These are phyloP conservation scores for Danio choprae DNA, from an alignment of 2,797 vertebrate species.

Conservation along the genomic window DNA sequence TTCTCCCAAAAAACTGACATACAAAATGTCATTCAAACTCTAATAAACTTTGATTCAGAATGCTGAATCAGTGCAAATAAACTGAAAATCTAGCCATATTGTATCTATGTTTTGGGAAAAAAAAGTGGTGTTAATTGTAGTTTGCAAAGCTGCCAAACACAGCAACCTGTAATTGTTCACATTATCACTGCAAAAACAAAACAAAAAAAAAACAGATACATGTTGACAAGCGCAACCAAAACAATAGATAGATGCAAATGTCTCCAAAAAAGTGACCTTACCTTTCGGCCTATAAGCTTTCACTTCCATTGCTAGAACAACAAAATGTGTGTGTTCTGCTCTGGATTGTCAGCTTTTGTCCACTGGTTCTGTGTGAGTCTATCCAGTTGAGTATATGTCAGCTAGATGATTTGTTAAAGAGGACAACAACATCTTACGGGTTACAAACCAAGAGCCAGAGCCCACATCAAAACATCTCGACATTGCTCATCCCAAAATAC, in stretches of 20 bases:
- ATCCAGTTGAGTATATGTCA: slow-evolving; percentile 11
- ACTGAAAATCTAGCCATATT: neutral
- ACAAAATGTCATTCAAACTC: neutral
- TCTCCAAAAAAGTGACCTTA: slow-evolving; percentile 20
- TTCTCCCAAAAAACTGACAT: neutral
- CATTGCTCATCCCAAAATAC: neutral
- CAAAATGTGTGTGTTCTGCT: neutral
- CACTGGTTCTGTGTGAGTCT: neutral
- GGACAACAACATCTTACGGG: slow-evolving; percentile 37
- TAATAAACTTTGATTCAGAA: neutral
- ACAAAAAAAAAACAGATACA: neutral
- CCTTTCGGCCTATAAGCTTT: slow-evolving; percentile 20
- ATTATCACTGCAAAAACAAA: neutral
- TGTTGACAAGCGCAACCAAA: neutral
- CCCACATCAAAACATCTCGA: slow-evolving; percentile 31
- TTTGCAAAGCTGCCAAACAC: slow-evolving; percentile 3
- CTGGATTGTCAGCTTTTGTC: slow-evolving; percentile 21
- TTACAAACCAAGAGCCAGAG: neutral
- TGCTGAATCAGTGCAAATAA: neutral
- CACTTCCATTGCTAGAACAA: slow-evolving; percentile 44
- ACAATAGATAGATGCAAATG: slow-evolving; percentile 1
- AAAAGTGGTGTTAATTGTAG: neutral
- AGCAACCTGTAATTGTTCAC: neutral
- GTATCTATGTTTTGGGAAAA: neutral
- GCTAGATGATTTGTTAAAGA: slow-evolving; percentile 40